These are phyloP conservation scores for Cryptotis parvus DNA, from an alignment of 2,113 vertebrate species.

Conservation along the genomic window DNA sequence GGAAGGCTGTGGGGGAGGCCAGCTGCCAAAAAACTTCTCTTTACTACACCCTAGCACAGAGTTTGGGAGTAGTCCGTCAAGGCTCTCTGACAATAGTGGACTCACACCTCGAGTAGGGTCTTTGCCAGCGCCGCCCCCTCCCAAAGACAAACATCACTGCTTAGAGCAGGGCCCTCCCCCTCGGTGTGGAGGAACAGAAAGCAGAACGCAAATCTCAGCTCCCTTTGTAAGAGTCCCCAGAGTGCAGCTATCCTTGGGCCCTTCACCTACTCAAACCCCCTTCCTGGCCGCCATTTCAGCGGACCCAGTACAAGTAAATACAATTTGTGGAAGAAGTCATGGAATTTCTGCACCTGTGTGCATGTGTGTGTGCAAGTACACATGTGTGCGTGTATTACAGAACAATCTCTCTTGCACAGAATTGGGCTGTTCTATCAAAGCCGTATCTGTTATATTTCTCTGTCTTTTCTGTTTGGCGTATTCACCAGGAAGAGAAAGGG, in stretches of 20 bases:
- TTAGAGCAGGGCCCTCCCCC: not conserved
- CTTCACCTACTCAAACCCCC: not conserved
- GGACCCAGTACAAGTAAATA: not conserved
- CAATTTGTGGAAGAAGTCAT: constrained; percentile 48
- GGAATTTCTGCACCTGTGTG: constrained; percentile 64
- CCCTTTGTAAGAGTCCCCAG: constrained; percentile 68
- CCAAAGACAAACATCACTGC: too few species aligned
- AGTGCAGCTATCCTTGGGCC: not conserved
- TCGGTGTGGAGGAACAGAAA: constrained; percentile 10
- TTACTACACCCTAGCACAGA: constrained; percentile 77
- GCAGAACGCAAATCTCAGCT: constrained; percentile 22
- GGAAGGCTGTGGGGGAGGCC: not conserved
- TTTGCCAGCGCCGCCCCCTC: not conserved
- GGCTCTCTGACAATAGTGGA: constrained; percentile 55
- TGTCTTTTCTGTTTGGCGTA: constrained; percentile 90
- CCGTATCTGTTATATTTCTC: constrained; percentile 92
- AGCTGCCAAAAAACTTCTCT: constrained; percentile 72
- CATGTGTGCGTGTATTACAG: constrained; percentile 59
- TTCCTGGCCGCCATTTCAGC: not conserved
- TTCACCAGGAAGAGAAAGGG: constrained; percentile 91
- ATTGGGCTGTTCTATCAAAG: constrained; percentile 89
- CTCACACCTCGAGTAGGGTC: too few species aligned
- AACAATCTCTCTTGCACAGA: constrained; percentile 83
- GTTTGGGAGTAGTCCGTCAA: constrained; percentile 71
- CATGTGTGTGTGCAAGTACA: not conserved